Evolutionary conservation across 1,140 invertebrate species (phyloP), one percentile per base, ranked within the genome.

Genomic region (Solenopsis fugax): DNA sequence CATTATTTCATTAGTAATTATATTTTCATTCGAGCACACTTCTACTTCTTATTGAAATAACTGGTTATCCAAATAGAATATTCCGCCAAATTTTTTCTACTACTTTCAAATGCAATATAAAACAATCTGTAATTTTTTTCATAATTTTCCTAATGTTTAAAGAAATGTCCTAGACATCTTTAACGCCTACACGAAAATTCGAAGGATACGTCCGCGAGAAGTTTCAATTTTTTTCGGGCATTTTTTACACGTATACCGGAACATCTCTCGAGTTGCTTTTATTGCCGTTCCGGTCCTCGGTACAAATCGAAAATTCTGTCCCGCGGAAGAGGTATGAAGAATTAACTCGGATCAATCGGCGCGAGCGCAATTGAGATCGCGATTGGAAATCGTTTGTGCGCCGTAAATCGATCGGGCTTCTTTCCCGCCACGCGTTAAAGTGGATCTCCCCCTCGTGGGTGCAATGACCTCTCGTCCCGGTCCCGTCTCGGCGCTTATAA

Each of bases 361-460:
- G 24, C 21, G 13, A 41, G 37, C 54, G 45, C 48, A 45, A 75
- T 54, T 18, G 62, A 67, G 77, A 67, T 75, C 69, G 54, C n/a
- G 54, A 75, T 84, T 84, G 24, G 56, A 50, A 60, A 75, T 84
- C 37, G 45, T 52, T 84, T 58, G 80, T n/a, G 69, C 54, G 56
- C 13, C 41, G n/a, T 73, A 75, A 84, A 75, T 75, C 80, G 69
- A 82, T 82, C 54, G 18, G 69, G 13, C 29, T 60, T 73, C 54
- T 75, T 73, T 84, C 52, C 24, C 48, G 45, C n/a, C 54, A 18
- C 67, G 69, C 69, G 45, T 62, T 73, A 82, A 80, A 82, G 67
- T 73, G 80, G 41, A 84, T 84, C 69, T 71, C 41, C 18, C 54
- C 62, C 24, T 84, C n/a, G 21, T 21, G 67, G 41, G 69, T 84